Evolutionary conservation across 2,797 vertebrate genomes (phyloP).

Genomic region (Acipenser transmontanus): DNA sequence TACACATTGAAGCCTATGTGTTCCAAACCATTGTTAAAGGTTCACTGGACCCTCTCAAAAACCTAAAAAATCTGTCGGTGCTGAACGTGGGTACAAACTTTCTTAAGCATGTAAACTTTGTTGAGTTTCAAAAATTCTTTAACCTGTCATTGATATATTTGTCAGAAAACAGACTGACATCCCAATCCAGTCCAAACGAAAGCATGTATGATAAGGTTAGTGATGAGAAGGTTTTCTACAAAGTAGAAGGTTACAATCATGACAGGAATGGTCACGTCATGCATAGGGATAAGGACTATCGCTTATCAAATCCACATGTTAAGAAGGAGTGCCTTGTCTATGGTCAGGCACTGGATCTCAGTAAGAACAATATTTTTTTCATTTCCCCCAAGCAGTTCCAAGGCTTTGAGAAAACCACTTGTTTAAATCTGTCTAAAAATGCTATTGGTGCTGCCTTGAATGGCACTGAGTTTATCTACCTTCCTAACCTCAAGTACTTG

Average conservation of each 20-base stretch:
- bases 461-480: conserved; percentile 29
- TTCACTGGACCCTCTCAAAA: conserved; percentile 36
- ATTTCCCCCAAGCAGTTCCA: conserved; percentile 33
- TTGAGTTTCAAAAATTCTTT: conserved; percentile 38
- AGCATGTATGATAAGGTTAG: not conserved
- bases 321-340: conserved; percentile 42
- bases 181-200: conserved; percentile 2
- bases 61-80: conserved; percentile 39
- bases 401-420: conserved; percentile 32
- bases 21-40: conserved; percentile 38
- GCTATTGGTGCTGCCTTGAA: conserved; percentile 33
- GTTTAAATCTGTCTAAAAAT: conserved; percentile 47
- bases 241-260: not conserved
- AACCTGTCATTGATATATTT: conserved; percentile 44
- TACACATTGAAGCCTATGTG: conserved; percentile 41
- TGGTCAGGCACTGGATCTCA: conserved; percentile 53
- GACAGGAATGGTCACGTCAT: conserved; percentile 20
- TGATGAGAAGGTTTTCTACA: not conserved
- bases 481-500: conserved; percentile 40
- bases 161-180: conserved; percentile 46
- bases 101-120: conserved; percentile 40
- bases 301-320: conserved; percentile 34
- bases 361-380: conserved; percentile 42
- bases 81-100: conserved; percentile 51
- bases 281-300: conserved; percentile 26